Conservation (phyloP, 1,140 invertebrate species). For the Calosoma granatense region DNA sequence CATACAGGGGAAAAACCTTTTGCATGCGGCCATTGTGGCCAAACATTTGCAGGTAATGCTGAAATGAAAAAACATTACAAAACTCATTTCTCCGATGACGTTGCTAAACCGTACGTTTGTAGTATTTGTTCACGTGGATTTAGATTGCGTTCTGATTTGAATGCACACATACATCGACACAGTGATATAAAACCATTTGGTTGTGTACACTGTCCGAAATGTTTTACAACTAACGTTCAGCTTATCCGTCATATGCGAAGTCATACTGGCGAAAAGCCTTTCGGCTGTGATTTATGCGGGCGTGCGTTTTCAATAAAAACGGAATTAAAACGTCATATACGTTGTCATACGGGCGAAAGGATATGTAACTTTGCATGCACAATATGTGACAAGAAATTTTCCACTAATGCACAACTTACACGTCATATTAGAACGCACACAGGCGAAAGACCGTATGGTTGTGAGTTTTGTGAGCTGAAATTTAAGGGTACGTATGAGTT, state of each 20-base stretch:
- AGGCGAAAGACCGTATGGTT: conserved; percentile 90
- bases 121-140: background rate
- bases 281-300: background rate
- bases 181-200: background rate
- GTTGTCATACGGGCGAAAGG: conserved; percentile 30
- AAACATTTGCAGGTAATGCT: conserved; percentile 49
- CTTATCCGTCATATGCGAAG: background rate
- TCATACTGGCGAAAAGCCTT: background rate
- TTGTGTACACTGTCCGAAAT: background rate
- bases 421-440: conserved; percentile 72
- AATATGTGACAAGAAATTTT: background rate
- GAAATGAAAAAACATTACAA: conserved; percentile 13
- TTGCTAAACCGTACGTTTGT: conserved; percentile 3
- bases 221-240: background rate
- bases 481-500: background rate
- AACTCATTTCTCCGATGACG: conserved; percentile 7
- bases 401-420: background rate
- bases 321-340: conserved; percentile 28
- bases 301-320: background rate
- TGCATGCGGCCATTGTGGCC: conserved; percentile 41
- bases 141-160: background rate
- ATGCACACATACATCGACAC: background rate
- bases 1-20: conserved; percentile 45
- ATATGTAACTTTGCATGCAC: background rate
- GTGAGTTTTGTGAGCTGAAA: conserved; percentile 70